phyloP scores from a whole-genome alignment of 2,888 invertebrate species.

The Limnephilus lunatus region DNA sequence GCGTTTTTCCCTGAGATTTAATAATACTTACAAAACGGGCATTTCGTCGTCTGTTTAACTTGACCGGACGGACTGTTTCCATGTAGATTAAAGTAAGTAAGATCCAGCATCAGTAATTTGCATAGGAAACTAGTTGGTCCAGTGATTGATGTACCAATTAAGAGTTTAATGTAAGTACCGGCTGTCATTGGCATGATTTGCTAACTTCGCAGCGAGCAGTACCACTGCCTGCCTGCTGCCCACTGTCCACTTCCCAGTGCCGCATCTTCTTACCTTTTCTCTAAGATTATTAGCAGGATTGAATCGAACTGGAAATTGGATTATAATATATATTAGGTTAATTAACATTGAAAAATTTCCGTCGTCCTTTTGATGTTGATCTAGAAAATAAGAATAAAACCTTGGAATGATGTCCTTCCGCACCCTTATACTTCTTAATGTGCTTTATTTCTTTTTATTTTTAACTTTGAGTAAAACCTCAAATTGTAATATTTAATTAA shows the following conservation, averaged over 20 bases:
- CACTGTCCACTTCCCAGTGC: not conserved
- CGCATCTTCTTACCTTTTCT: not conserved
- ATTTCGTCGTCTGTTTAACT: not conserved
- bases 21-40: not conserved
- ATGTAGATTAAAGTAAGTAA: not conserved
- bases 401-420: too few species aligned
- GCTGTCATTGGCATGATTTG: constrained; percentile 50
- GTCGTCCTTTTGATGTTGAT: too few species aligned
- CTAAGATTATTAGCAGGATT: not conserved
- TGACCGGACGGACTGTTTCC: not conserved
- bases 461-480: too few species aligned
- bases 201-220: constrained; percentile 29
- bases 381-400: too few species aligned
- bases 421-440: too few species aligned
- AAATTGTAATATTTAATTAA: too few species aligned
- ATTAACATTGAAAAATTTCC: too few species aligned
- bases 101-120: constrained; percentile 18
- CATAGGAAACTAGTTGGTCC: constrained; percentile 37
- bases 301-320: too few species aligned
- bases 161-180: constrained; percentile 51
- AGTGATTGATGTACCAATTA: constrained; percentile 55
- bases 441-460: too few species aligned
- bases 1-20: not conserved
- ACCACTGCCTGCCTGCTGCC: too few species aligned
- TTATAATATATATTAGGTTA: too few species aligned